These are phyloP conservation scores for Albula goreensis DNA, from an alignment of 2,113 vertebrate species.

Conservation along the genomic window DNA sequence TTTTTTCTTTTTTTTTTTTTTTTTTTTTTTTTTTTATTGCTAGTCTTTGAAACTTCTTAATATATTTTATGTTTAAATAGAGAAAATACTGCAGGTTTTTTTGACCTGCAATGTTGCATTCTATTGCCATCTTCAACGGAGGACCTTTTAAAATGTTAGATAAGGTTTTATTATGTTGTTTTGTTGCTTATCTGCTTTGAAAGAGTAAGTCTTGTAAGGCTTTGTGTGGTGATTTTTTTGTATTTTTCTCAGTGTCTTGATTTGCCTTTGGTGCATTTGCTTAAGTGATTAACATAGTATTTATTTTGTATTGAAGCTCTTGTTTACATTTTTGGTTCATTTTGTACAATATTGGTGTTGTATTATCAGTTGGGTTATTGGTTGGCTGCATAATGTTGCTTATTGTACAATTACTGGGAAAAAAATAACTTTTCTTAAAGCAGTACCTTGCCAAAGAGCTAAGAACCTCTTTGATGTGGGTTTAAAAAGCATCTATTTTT, in stretches of 20 bases:
- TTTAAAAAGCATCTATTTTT: slow-evolving; percentile 99
- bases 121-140: slow-evolving; percentile 86
- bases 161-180: slow-evolving; percentile 72
- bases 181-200: slow-evolving; percentile 81
- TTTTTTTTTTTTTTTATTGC: slow-evolving; percentile 53
- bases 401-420: slow-evolving; percentile 92
- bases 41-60: slow-evolving; percentile 85
- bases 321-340: slow-evolving; percentile 64
- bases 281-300: slow-evolving; percentile 71
- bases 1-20: slow-evolving; percentile 41
- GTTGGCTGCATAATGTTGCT: slow-evolving; percentile 88
- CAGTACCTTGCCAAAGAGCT: slow-evolving; percentile 99
- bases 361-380: slow-evolving; percentile 82
- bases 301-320: slow-evolving; percentile 73
- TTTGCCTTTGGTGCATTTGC: slow-evolving; percentile 76
- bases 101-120: slow-evolving; percentile 81
- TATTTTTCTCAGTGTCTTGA: slow-evolving; percentile 64
- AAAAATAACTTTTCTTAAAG: slow-evolving; percentile 80
- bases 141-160: slow-evolving; percentile 85
- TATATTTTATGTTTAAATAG: slow-evolving; percentile 85
- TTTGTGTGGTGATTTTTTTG: slow-evolving; percentile 77
- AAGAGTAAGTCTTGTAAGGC: slow-evolving; percentile 74
- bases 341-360: slow-evolving; percentile 68
- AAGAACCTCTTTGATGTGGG: slow-evolving; percentile 99
- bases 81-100: slow-evolving; percentile 80